A percentile compares a stretch with the other conserved stretches of the same genome.
phyloP scores from a whole-genome alignment of 2,888 invertebrate genomes.

The Prionchulus punctatus region DNA sequence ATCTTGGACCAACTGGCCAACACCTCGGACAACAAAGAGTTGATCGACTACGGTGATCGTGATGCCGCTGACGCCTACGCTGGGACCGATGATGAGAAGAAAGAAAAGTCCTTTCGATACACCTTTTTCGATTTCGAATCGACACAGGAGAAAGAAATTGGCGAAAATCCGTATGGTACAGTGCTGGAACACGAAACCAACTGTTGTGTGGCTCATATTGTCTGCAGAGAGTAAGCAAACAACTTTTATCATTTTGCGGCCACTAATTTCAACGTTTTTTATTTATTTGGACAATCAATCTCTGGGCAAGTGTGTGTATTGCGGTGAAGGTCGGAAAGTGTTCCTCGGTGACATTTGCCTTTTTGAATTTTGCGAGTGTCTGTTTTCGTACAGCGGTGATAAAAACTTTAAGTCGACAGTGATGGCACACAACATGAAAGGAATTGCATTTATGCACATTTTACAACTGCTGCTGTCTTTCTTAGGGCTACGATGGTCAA shows the following conservation, averaged over 20 bases:
- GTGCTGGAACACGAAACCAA: background rate
- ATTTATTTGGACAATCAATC: no score
- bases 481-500: background rate
- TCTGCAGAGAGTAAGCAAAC: background rate
- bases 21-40: no score
- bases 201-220: background rate
- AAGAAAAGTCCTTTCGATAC: no score
- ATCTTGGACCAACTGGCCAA: no score
- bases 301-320: background rate
- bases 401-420: no score
- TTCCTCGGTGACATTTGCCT: constrained; percentile 1
- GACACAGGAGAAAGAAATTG: background rate
- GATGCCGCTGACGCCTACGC: no score
- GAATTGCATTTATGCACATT: no score
- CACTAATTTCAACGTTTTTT: no score
- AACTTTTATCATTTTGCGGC: no score
- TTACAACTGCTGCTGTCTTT: no score
- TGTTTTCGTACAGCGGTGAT: background rate
- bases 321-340: background rate
- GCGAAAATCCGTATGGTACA: background rate
- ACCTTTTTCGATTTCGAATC: background rate
- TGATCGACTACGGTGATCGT: no score
- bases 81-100: no score
- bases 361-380: background rate
- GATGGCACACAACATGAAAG: background rate